A percentile compares a stretch with the other conserved stretches of the same genome.
These are phyloP conservation scores for Clavelina lepadiformis DNA, from an alignment of 23 tunicate species.

Conservation along the genomic window DNA sequence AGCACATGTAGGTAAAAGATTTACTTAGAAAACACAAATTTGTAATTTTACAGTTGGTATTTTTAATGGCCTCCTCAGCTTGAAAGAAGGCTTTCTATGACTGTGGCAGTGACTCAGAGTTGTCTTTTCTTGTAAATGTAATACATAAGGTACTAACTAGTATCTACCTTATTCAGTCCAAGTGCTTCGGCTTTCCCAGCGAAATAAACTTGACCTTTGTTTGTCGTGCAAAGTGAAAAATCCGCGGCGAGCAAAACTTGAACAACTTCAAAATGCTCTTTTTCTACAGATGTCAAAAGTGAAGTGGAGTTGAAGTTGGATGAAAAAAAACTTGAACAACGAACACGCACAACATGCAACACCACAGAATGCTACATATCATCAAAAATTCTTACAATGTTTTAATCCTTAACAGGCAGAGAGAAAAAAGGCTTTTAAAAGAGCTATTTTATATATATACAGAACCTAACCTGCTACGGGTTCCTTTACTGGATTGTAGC, in stretches of 20 bases:
- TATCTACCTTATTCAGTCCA: conserved; percentile 38
- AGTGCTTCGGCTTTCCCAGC: conserved; percentile 42
- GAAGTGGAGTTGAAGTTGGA: no score
- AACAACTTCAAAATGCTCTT: conserved; percentile 14
- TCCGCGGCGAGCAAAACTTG: conserved; percentile 26
- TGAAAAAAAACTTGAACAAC: neutral
- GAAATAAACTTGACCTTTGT: conserved; percentile 40
- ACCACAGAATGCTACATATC: no score
- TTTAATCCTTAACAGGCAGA: no score
- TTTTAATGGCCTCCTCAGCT: no score
- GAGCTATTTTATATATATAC: neutral
- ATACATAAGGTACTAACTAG: no score
- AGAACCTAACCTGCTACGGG: conserved; percentile 9
- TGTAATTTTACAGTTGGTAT: no score
- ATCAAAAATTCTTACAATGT: no score
- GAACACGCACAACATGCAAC: neutral
- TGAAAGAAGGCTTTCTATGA: no score
- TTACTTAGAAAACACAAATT: no score
- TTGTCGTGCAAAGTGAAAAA: conserved; percentile 28
- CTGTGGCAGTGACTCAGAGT: no score
- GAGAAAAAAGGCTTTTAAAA: no score
- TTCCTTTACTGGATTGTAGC: conserved; percentile 28
- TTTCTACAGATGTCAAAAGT: conserved; percentile 15
- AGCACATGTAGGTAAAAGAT: neutral
- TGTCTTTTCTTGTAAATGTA: no score